Conservation (phyloP, 1,140 invertebrate genomes). For the Oreohelix idahoensis region DNA sequence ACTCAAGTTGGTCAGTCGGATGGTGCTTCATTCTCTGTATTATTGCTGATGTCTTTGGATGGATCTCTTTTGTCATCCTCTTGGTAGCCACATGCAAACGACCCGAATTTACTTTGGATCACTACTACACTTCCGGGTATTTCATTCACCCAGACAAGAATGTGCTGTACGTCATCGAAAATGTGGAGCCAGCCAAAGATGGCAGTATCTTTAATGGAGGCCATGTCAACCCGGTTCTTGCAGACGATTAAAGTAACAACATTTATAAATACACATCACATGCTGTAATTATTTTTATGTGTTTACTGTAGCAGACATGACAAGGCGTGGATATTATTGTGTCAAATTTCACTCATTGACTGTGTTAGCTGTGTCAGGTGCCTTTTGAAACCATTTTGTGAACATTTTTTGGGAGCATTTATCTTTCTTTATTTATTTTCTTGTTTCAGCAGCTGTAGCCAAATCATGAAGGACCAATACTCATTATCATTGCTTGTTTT, state of each 20-base stretch:
- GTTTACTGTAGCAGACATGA: too few relatives aligned
- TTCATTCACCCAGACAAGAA: slow-evolving; percentile 55
- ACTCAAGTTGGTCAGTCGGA: slow-evolving; percentile 46
- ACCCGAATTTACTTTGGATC: slow-evolving; percentile 43
- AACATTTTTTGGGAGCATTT: too few relatives aligned
- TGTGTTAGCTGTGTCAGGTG: too few relatives aligned
- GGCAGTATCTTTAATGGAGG: slow-evolving; percentile 16
- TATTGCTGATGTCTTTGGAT: slow-evolving; percentile 51
- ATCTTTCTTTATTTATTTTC: too few relatives aligned
- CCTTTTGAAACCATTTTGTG: too few relatives aligned
- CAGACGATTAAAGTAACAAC: slow-evolving; percentile 8
- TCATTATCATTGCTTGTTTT: too few relatives aligned
- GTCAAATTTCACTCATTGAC: too few relatives aligned
- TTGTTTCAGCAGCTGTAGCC: too few relatives aligned
- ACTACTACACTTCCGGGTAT: slow-evolving; percentile 49
- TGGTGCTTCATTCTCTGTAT: slow-evolving; percentile 63
- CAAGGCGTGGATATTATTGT: too few relatives aligned
- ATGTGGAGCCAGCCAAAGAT: slow-evolving; percentile 32
- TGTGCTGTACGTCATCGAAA: slow-evolving; percentile 50
- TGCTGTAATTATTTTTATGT: too few relatives aligned
- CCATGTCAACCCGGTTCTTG: slow-evolving; percentile 27
- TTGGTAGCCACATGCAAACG: slow-evolving; percentile 55
- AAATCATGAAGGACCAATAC: too few relatives aligned
- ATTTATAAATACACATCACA: too few relatives aligned
- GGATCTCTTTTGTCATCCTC: slow-evolving; percentile 61